A percentile compares a stretch with the other conserved stretches of the same genome.
These are phyloP conservation scores for Chydorus sphaericus DNA, from an alignment of 2,888 invertebrate species.

Conservation along the genomic window DNA sequence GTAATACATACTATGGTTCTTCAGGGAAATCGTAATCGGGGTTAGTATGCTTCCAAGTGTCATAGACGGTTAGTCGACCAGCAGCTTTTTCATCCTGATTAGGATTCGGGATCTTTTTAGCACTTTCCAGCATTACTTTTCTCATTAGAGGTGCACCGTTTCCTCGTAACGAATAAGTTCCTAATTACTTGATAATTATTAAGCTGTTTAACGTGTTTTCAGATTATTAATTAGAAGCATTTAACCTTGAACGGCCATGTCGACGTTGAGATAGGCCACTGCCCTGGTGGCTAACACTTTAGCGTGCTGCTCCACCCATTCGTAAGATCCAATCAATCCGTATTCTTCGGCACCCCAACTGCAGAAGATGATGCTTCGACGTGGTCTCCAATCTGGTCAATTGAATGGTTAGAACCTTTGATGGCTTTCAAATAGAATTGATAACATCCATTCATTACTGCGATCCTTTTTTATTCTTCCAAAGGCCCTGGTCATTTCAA, in stretches of 20 bases:
- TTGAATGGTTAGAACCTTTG: neutral
- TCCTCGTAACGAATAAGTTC: slow-evolving; percentile 13
- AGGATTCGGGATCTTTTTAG: slow-evolving; percentile 28
- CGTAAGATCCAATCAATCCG: slow-evolving; percentile 23
- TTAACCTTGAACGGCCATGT: slow-evolving; percentile 21
- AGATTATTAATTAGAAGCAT: too few relatives aligned
- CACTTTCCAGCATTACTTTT: slow-evolving; percentile 26
- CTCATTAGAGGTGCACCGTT: slow-evolving; percentile 25
- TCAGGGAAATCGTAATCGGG: slow-evolving; percentile 17
- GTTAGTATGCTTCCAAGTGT: slow-evolving; percentile 24
- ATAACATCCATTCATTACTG: neutral
- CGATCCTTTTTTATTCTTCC: slow-evolving; percentile 21
- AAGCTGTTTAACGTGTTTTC: neutral
- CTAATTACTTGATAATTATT: neutral
- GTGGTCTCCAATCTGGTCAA: slow-evolving; percentile 31
- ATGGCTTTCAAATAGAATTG: neutral
- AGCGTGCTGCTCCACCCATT: slow-evolving; percentile 28
- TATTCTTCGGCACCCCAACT: slow-evolving; percentile 16
- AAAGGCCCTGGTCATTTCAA: slow-evolving; percentile 32
- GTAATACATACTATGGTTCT: slow-evolving; percentile 16
- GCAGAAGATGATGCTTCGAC: slow-evolving; percentile 24
- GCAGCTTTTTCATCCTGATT: slow-evolving; percentile 22
- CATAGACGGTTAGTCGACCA: slow-evolving; percentile 25
- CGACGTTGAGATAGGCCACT: slow-evolving; percentile 23
- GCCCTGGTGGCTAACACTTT: slow-evolving; percentile 17